Percentiles rank a stretch among this genome's conserved stretches.
Conservation (phyloP, 2,113 vertebrate species). For the Dipodomys spectabilis region DNA sequence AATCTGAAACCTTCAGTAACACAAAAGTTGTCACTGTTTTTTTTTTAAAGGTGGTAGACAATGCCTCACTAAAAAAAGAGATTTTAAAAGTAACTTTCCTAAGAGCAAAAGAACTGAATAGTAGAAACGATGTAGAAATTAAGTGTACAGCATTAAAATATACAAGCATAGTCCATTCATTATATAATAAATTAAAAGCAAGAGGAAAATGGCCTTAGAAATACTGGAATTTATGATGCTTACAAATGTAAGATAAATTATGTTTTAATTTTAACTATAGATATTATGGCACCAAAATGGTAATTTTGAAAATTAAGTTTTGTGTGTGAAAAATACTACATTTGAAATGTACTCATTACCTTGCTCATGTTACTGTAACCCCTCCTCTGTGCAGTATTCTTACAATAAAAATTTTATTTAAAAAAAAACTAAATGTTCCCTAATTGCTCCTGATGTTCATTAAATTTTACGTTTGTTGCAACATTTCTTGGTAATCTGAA, state of each 20-base stretch:
- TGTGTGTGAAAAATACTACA: background rate
- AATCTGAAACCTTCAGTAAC: slow-evolving; percentile 74
- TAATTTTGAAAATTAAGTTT: slow-evolving; percentile 7
- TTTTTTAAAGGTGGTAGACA: slow-evolving; percentile 78
- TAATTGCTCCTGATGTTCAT: background rate
- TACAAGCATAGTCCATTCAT: background rate
- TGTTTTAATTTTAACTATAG: slow-evolving; percentile 7
- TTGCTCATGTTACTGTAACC: no score
- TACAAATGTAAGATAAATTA: background rate
- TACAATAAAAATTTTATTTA: no score
- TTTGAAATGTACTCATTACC: background rate
- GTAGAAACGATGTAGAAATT: slow-evolving; percentile 60
- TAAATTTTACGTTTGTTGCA: background rate
- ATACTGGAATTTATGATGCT: background rate
- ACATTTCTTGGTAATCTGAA: background rate
- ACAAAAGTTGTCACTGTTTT: slow-evolving; percentile 76
- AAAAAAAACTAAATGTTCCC: background rate
- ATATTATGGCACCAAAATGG: slow-evolving; percentile 7
- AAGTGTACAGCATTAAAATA: slow-evolving; percentile 47
- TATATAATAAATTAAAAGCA: background rate
- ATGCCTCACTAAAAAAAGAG: slow-evolving; percentile 50
- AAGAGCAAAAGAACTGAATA: slow-evolving; percentile 60
- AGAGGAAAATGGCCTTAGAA: background rate
- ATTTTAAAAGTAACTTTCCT: slow-evolving; percentile 48
- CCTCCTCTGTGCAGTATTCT: no score